phyloP scores from a whole-genome alignment of 2,888 invertebrate species.

The Andrena marginata region DNA sequence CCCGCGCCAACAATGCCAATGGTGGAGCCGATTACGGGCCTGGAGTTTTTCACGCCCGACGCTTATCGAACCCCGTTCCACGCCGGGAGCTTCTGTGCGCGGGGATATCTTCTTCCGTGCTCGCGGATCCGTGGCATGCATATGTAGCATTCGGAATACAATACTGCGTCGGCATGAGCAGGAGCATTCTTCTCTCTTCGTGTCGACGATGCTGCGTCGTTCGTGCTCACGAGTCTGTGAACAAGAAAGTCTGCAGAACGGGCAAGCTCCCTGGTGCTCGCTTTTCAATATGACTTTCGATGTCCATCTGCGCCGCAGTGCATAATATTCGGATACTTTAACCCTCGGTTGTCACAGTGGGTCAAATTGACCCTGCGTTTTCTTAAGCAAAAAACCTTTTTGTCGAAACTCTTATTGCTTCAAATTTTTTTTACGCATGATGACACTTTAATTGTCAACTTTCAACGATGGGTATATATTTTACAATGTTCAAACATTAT shows the following conservation, averaged over 20 bases:
- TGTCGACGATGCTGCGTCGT: slow-evolving; percentile 14
- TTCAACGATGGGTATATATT: too few relatives aligned
- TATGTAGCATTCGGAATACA: slow-evolving; percentile 32
- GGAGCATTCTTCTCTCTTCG: slow-evolving; percentile 30
- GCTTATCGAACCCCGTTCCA: slow-evolving; percentile 10
- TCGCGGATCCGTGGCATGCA: slow-evolving; percentile 1
- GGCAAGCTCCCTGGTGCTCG: background rate
- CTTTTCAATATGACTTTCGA: background rate
- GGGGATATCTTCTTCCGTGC: slow-evolving; percentile 2
- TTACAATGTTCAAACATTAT: too few relatives aligned
- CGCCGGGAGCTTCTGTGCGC: background rate
- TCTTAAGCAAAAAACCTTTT: too few relatives aligned
- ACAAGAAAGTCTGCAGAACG: background rate
- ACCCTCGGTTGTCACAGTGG: too few relatives aligned
- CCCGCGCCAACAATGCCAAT: slow-evolving; percentile 19
- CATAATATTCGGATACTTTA: background rate
- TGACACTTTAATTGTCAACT: too few relatives aligned
- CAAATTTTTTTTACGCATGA: too few relatives aligned
- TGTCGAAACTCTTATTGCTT: too few relatives aligned
- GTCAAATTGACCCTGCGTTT: too few relatives aligned
- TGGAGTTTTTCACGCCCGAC: slow-evolving; percentile 32
- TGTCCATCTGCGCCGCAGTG: background rate
- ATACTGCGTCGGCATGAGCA: slow-evolving; percentile 12
- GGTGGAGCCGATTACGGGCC: slow-evolving; percentile 4
- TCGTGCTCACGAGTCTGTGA: background rate